phyloP scores from a whole-genome alignment of 2,113 vertebrate species.

The Chionodraco myersi region DNA sequence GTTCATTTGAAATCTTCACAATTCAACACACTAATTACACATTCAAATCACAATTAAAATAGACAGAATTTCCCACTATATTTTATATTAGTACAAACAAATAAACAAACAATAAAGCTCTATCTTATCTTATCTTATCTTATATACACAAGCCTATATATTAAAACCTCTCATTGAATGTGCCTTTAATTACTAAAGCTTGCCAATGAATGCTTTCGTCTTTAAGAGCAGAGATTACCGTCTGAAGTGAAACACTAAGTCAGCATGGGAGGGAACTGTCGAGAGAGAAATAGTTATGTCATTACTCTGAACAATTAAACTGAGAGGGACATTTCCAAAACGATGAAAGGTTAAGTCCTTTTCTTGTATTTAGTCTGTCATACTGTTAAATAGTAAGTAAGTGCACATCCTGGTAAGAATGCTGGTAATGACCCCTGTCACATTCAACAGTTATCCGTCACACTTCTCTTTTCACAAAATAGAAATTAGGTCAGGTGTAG shows the following conservation, averaged over 20 bases:
- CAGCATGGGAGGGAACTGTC: constrained; percentile 1
- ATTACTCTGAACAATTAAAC: constrained; percentile 4
- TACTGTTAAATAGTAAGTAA: not conserved
- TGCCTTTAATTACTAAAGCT: constrained; percentile 32
- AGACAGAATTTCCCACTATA: not conserved
- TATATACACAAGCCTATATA: not conserved
- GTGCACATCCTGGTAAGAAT: too few species aligned
- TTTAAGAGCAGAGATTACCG: constrained; percentile 23
- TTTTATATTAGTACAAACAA: not conserved
- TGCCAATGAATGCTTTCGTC: constrained; percentile 8
- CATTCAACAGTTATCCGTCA: not conserved
- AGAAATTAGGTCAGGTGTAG: too few species aligned
- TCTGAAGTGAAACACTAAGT: constrained; percentile 17
- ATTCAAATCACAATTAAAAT: not conserved
- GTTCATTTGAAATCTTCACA: not conserved
- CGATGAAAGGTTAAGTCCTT: not conserved
- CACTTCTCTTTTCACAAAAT: not conserved
- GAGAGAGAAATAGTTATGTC: not conserved
- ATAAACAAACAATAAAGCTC: too few species aligned
- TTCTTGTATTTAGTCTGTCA: too few species aligned
- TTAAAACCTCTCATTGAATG: constrained; percentile 16
- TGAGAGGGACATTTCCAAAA: not conserved
- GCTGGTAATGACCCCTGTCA: too few species aligned
- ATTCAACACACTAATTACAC: not conserved
- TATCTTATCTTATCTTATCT: too few species aligned